Percentiles rank a stretch among this genome's conserved stretches.
phyloP scores from a whole-genome alignment of 2,888 invertebrate genomes.

The Eudemis profundana region DNA sequence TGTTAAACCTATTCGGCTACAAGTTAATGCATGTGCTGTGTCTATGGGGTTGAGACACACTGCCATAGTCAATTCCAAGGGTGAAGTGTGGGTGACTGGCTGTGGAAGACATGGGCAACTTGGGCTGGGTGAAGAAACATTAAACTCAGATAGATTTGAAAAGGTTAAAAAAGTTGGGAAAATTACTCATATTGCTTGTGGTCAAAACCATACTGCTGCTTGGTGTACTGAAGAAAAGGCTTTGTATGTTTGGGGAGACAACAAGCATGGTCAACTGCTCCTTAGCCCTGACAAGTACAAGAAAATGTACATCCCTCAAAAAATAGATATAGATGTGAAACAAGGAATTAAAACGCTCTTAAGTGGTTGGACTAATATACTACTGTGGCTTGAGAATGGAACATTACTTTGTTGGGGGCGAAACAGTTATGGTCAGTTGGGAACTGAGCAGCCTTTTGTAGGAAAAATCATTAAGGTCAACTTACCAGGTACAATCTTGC shows the following conservation, averaged over 20 bases:
- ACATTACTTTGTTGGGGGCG: slow-evolving; percentile 91
- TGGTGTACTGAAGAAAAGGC: slow-evolving; percentile 83
- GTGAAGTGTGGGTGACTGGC: slow-evolving; percentile 87
- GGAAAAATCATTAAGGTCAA: slow-evolving; percentile 68
- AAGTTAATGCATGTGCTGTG: slow-evolving; percentile 83
- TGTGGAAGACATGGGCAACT: slow-evolving; percentile 89
- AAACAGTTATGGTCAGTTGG: slow-evolving; percentile 92
- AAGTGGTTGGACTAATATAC: slow-evolving; percentile 93
- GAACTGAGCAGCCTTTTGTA: slow-evolving; percentile 66
- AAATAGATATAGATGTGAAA: slow-evolving; percentile 83
- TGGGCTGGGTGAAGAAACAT: slow-evolving; percentile 80
- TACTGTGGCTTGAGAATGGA: slow-evolving; percentile 86
- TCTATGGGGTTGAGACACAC: slow-evolving; percentile 90
- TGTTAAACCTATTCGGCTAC: slow-evolving; percentile 70
- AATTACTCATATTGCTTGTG: slow-evolving; percentile 89
- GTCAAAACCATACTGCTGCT: slow-evolving; percentile 92
- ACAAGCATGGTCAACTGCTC: slow-evolving; percentile 92
- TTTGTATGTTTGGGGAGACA: slow-evolving; percentile 92
- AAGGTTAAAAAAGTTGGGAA: slow-evolving; percentile 84
- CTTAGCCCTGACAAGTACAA: slow-evolving; percentile 80
- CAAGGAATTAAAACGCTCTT: slow-evolving; percentile 84
- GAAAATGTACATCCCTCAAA: slow-evolving; percentile 81
- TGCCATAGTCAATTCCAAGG: slow-evolving; percentile 86
- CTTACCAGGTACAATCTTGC: slow-evolving; percentile 68
- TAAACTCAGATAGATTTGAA: slow-evolving; percentile 73